These are phyloP conservation scores for Glaucomys volans DNA, from an alignment of 2,113 vertebrate genomes.

Conservation along the genomic window DNA sequence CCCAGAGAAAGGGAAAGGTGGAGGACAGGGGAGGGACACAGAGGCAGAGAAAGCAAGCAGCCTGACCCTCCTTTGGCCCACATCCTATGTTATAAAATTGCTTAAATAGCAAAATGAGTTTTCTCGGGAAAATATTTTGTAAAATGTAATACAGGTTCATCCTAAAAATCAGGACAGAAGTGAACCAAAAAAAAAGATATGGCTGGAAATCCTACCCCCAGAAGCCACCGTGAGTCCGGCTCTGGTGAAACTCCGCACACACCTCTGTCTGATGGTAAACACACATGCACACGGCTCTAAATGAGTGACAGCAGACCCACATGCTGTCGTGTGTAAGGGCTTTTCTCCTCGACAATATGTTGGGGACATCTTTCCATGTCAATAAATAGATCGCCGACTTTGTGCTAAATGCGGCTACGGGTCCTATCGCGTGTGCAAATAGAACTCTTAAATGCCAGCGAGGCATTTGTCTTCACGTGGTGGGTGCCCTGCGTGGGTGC, in stretches of 20 bases:
- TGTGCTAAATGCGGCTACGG: neutral
- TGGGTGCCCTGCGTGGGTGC: rapidly evolving
- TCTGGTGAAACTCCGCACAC: neutral
- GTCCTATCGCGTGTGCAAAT: neutral
- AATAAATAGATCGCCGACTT: conserved; percentile 64
- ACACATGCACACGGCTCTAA: conserved; percentile 53
- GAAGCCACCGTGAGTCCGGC: neutral
- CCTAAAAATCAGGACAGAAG: conserved; percentile 15
- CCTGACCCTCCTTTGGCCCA: neutral
- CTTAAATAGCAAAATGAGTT: neutral
- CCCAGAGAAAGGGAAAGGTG: neutral
- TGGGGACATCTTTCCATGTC: conserved; percentile 71
- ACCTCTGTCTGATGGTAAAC: conserved; percentile 61
- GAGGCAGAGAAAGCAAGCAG: neutral
- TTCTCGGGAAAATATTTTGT: neutral
- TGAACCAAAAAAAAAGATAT: neutral
- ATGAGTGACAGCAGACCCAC: conserved; percentile 35
- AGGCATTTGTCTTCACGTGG: rapidly evolving
- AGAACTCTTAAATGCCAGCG: neutral
- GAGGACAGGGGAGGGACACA: neutral
- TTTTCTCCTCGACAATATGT: conserved; percentile 70
- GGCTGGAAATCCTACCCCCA: neutral
- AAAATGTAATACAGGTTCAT: neutral
- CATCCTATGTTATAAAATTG: neutral
- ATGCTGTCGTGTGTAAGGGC: conserved; percentile 42